A percentile compares a stretch with the other conserved stretches of the same genome.
Evolutionary conservation across 2,797 vertebrate genomes (phyloP).

Genomic region (Syndactyla subalaris): DNA sequence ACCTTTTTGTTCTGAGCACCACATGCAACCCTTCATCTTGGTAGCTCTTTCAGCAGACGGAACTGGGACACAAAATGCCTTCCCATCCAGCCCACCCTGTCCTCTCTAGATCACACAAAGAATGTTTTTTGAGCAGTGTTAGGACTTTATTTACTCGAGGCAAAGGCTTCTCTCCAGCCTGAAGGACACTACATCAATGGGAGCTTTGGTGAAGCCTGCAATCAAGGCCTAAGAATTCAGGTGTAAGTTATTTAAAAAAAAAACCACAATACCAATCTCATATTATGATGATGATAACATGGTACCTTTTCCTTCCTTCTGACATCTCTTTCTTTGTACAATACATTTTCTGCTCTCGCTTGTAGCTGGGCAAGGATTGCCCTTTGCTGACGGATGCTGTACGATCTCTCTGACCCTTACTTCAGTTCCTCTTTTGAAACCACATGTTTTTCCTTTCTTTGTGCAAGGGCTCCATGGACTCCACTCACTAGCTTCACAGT

Average conservation of each 20-base stretch:
- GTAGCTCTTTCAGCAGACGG: not conserved
- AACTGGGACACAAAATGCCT: not conserved
- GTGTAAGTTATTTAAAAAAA: slow-evolving; percentile 23
- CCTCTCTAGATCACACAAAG: slow-evolving; percentile 41
- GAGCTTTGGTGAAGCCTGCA: slow-evolving; percentile 18
- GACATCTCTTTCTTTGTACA: slow-evolving; percentile 91
- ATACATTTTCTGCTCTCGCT: slow-evolving; percentile 90
- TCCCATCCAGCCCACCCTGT: slow-evolving; percentile 20
- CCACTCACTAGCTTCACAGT: slow-evolving; percentile 94
- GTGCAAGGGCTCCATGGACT: slow-evolving; percentile 91
- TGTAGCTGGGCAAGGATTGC: slow-evolving; percentile 86
- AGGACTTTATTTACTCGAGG: slow-evolving; percentile 38
- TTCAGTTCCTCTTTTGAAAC: slow-evolving; percentile 93
- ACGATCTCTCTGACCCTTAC: slow-evolving; percentile 87
- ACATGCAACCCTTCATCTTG: not conserved
- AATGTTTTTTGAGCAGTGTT: slow-evolving; percentile 6
- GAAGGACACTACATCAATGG: not conserved
- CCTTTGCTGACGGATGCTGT: slow-evolving; percentile 86
- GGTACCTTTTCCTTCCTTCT: slow-evolving; percentile 85
- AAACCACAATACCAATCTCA: slow-evolving; percentile 29
- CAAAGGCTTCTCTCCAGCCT: not conserved
- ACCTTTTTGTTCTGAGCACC: not conserved
- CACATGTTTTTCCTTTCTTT: slow-evolving; percentile 90
- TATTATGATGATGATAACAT: slow-evolving; percentile 32
- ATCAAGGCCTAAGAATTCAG: not conserved